phyloP scores from a whole-genome alignment of 2,888 invertebrate genomes.

The Biston betularia region DNA sequence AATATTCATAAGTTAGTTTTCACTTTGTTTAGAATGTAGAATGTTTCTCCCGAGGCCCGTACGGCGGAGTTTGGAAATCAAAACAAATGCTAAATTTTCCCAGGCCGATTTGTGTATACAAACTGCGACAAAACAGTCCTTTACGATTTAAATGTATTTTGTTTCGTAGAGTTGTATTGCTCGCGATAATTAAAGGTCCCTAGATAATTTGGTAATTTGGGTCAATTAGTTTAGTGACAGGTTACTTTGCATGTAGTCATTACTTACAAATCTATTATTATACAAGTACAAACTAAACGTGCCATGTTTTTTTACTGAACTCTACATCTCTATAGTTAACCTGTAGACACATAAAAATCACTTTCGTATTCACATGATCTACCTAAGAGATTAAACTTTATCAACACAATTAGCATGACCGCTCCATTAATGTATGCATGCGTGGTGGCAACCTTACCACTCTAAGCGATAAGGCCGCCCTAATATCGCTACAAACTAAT shows the following conservation, averaged over 20 bases:
- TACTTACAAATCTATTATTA: conserved; percentile 10
- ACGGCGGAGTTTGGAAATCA: conserved; percentile 55
- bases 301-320: neutral
- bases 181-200: conserved; percentile 23
- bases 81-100: conserved; percentile 50
- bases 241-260: conserved; percentile 10
- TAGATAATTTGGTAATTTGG: conserved; percentile 18
- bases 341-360: no score
- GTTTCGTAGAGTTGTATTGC: conserved; percentile 18
- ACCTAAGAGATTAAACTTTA: no score
- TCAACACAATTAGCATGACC: neutral
- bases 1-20: conserved; percentile 81
- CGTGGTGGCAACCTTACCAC: no score
- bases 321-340: no score
- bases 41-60: conserved; percentile 61
- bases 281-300: neutral
- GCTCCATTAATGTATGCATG: no score
- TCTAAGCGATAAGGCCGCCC: no score
- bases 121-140: conserved; percentile 25
- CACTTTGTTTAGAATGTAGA: conserved; percentile 76
- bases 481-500: no score
- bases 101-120: conserved; percentile 33
- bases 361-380: no score
- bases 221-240: conserved; percentile 24
- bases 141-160: conserved; percentile 24